These are phyloP conservation scores for Chamaetylas fuelleborni DNA, from an alignment of 2,113 vertebrate genomes.

Conservation along the genomic window DNA sequence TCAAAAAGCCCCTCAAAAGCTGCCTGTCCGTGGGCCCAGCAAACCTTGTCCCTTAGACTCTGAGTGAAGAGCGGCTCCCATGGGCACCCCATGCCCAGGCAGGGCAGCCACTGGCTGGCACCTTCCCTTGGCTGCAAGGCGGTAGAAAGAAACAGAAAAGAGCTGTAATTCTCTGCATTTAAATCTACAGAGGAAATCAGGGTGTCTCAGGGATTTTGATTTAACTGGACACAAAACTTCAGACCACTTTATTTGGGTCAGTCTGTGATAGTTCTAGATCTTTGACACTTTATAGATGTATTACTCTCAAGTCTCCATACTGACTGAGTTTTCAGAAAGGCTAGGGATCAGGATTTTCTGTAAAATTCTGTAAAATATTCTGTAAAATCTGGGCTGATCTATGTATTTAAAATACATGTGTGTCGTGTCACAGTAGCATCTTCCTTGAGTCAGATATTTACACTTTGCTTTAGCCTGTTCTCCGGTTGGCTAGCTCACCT, in stretches of 20 bases:
- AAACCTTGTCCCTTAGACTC: background rate
- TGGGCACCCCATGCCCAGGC: accelerated
- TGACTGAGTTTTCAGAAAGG: background rate
- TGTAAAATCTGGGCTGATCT: background rate
- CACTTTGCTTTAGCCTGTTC: background rate
- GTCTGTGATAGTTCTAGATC: background rate
- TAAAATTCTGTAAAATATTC: background rate
- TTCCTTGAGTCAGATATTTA: background rate
- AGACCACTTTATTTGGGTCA: background rate
- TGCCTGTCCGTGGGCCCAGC: background rate
- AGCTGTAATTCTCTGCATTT: background rate
- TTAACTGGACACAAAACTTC: background rate
- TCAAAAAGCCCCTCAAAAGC: background rate
- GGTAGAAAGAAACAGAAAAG: background rate
- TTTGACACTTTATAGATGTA: background rate
- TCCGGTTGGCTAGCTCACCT: background rate
- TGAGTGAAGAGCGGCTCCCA: accelerated
- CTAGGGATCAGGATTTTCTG: background rate
- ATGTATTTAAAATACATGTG: background rate
- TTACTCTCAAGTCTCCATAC: background rate
- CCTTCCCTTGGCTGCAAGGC: accelerated
- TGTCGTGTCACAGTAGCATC: background rate
- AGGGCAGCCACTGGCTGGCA: background rate
- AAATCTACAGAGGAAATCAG: background rate
- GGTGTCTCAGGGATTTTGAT: background rate